phyloP scores from a whole-genome alignment of 2,113 vertebrate genomes.

The Myotis davidii region DNA sequence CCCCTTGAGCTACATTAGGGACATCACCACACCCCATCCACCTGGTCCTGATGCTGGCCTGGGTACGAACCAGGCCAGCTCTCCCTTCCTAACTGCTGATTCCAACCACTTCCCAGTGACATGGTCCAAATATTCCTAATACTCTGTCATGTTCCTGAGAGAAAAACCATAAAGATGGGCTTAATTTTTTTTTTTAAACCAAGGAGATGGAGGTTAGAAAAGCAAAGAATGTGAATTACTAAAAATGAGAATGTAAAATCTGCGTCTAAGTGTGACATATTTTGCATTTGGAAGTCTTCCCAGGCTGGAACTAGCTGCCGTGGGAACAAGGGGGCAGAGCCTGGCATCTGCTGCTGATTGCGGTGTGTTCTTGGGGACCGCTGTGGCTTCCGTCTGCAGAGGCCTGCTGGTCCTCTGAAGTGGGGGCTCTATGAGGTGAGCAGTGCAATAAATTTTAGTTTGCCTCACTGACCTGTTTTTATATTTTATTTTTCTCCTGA shows the following conservation, averaged over 20 bases:
- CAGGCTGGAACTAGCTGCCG: not conserved
- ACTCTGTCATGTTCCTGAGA: not conserved
- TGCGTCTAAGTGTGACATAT: not conserved
- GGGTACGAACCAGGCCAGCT: not conserved
- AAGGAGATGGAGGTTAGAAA: not conserved
- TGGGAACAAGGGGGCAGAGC: not conserved
- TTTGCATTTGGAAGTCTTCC: constrained; percentile 67
- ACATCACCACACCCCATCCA: not conserved
- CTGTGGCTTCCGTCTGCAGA: not conserved
- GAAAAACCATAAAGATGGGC: not conserved
- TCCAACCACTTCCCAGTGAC: not conserved
- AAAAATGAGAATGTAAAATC: not conserved
- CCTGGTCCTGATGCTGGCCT: not conserved
- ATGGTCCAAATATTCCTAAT: not conserved
- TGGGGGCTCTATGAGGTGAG: not conserved
- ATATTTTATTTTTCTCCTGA: constrained; percentile 7
- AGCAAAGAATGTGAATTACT: constrained; percentile 29
- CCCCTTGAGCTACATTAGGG: not conserved
- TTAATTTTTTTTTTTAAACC: not conserved
- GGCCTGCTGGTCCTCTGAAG: not conserved
- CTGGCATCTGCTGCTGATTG: not conserved
- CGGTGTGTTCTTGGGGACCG: not conserved
- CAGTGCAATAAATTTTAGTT: not conserved
- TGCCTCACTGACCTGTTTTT: constrained; percentile 7
- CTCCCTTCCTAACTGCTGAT: not conserved